Evolutionary conservation across 2,113 vertebrate species (phyloP).

Genomic region (Triplophysa dalaica): DNA sequence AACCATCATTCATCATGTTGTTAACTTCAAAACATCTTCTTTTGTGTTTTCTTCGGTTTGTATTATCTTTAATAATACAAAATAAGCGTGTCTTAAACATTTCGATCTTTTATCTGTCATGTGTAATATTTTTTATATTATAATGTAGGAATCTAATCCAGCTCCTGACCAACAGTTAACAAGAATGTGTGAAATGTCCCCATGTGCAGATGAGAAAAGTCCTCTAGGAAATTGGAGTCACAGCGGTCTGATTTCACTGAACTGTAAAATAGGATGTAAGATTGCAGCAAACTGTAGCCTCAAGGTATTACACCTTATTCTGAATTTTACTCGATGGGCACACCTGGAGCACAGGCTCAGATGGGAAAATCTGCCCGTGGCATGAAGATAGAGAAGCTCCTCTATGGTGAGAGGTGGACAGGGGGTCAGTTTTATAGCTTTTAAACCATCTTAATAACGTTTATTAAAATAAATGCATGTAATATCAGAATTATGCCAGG

Average conservation of each 20-base stretch:
- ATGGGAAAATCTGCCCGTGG: background rate
- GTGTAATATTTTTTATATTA: background rate
- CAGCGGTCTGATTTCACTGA: constrained; percentile 22
- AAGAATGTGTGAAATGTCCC: constrained; percentile 9
- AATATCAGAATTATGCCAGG: no score
- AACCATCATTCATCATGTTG: no score
- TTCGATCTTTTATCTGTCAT: background rate
- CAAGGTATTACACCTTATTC: constrained; percentile 25
- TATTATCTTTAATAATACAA: no score
- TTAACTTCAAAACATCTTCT: no score
- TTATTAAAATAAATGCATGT: background rate
- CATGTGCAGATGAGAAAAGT: background rate
- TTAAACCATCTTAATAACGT: background rate
- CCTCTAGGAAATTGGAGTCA: constrained; percentile 21
- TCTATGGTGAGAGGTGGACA: background rate
- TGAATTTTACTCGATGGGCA: background rate
- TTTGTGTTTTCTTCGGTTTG: no score
- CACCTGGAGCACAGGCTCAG: constrained; percentile 3
- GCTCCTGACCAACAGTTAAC: constrained; percentile 4
- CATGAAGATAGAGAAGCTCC: background rate
- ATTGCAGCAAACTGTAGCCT: constrained; percentile 33
- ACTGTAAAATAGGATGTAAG: constrained; percentile 38
- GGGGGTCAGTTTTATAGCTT: background rate
- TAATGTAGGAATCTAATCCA: background rate
- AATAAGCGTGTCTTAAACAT: no score